Evolutionary conservation across 2,113 vertebrate species (phyloP).

Genomic region (Grammomys dolichurus): DNA sequence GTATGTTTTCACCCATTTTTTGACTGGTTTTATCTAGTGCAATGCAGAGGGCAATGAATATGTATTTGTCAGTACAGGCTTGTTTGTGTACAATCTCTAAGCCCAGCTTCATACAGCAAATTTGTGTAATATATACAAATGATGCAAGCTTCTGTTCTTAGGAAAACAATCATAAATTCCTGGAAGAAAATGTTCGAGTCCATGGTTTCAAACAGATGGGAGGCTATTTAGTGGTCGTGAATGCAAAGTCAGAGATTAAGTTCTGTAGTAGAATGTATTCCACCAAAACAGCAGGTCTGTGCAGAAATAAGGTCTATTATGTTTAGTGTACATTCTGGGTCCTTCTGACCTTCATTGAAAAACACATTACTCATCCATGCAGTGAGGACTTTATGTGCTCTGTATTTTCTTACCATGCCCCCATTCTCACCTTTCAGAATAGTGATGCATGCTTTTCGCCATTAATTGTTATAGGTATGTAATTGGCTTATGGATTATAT

Average conservation of each 20-base stretch:
- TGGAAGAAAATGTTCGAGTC: background rate
- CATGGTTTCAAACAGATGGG: background rate
- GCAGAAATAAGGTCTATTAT: background rate
- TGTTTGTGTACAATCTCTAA: background rate
- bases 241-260: too few relatives aligned
- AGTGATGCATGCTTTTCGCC: background rate
- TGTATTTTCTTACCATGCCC: background rate
- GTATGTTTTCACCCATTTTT: background rate
- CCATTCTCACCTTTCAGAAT: background rate
- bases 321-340: background rate
- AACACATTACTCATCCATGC: background rate
- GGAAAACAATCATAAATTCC: background rate
- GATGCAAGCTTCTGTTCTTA: background rate
- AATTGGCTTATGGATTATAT: background rate
- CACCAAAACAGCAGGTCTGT: background rate
- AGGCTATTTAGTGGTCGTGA: background rate
- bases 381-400: too few relatives aligned
- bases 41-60: background rate
- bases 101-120: background rate
- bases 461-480: background rate
- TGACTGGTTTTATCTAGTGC: background rate
- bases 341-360: background rate
- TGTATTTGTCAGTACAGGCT: background rate
- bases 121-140: background rate
- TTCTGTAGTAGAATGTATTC: background rate